Base-by-base conservation (phyloP, 2,888 invertebrate species). In the Erannis defoliaria region DNA sequence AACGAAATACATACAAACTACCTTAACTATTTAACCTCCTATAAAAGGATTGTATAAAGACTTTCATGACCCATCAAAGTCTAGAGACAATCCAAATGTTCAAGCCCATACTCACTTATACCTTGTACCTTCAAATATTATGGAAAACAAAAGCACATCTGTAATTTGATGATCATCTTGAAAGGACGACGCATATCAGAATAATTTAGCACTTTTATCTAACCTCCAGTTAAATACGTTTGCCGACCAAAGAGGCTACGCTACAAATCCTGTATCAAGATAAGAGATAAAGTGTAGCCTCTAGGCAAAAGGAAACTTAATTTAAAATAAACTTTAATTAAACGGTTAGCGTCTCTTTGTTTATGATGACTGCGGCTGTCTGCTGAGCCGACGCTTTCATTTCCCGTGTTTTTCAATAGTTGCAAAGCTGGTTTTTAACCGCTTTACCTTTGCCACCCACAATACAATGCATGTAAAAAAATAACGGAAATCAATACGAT, bases 241-340 rank as follows among this genome's bases (percentile, higher is more conserved):
- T 45, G 35, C 46, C 29, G 21, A 42, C 48, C 33, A 42, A 51
- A 46, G 40, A 53, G 43, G 19, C 26, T 23, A 54, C 46, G 35
- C 46, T 45, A 58, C 49, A 63, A 64, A 65, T 59, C 29, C 50
- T 46, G 31, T 48, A 57, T 50, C 18, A 66, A 58, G 65, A 71
- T 68, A 67, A 69, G 53, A 68, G 54, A 68, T 67, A 69, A 67
- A 64, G 66, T 62, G 49, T 56, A 62, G 61, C 65, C 43, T 51
- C 56, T 42, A 61, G 35, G 62, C 51, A 54, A 59, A 48, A 55
- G 55, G 19, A 61, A 67, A 67, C 62, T 37, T 51, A 56, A 62
- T 64, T 66, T 58, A 64, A 68, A 72, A 69, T 55, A 61, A 68
- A 71, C 62, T 68, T 71, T 71, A 68, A 71, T 68, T 71, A 70